Percentiles rank a stretch among this genome's conserved stretches.
Evolutionary conservation across 1,140 invertebrate genomes (phyloP).

Genomic region (Leptinotarsa defecta): DNA sequence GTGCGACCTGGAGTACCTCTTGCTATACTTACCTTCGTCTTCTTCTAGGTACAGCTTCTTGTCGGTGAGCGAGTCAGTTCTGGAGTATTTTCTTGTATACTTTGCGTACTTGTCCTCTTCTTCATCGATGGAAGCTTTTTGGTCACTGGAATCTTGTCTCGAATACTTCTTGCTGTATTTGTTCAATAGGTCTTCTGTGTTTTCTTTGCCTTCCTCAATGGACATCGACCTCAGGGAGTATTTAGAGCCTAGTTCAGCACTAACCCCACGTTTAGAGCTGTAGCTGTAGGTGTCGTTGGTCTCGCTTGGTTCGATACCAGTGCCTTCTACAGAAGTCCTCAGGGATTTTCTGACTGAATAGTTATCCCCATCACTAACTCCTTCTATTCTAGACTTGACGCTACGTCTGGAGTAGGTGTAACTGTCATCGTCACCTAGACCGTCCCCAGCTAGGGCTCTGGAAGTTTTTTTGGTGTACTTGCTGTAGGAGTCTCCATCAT

Average conservation of each 20-base stretch:
- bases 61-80: slow-evolving; percentile 35
- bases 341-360: slow-evolving; percentile 45
- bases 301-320: slow-evolving; percentile 32
- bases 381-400: slow-evolving; percentile 36
- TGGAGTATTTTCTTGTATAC: slow-evolving; percentile 48
- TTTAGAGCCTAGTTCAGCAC: slow-evolving; percentile 38
- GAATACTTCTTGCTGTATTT: slow-evolving; percentile 45
- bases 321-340: slow-evolving; percentile 41
- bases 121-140: slow-evolving; percentile 39
- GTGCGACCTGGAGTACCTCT: slow-evolving; percentile 58
- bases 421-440: slow-evolving; percentile 34
- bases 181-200: slow-evolving; percentile 43
- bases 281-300: slow-evolving; percentile 25
- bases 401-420: slow-evolving; percentile 42
- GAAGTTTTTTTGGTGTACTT: slow-evolving; percentile 37
- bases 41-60: slow-evolving; percentile 58
- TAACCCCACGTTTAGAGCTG: slow-evolving; percentile 31
- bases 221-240: slow-evolving; percentile 44
- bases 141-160: slow-evolving; percentile 44
- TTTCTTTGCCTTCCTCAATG: slow-evolving; percentile 40
- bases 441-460: slow-evolving; percentile 27
- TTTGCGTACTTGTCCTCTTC: slow-evolving; percentile 51
- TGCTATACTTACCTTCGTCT: slow-evolving; percentile 64
- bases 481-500: slow-evolving; percentile 32
- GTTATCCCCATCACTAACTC: slow-evolving; percentile 42